Evolutionary conservation across 1,140 invertebrate genomes (phyloP).

Genomic region (Drosophila ogumai): DNA sequence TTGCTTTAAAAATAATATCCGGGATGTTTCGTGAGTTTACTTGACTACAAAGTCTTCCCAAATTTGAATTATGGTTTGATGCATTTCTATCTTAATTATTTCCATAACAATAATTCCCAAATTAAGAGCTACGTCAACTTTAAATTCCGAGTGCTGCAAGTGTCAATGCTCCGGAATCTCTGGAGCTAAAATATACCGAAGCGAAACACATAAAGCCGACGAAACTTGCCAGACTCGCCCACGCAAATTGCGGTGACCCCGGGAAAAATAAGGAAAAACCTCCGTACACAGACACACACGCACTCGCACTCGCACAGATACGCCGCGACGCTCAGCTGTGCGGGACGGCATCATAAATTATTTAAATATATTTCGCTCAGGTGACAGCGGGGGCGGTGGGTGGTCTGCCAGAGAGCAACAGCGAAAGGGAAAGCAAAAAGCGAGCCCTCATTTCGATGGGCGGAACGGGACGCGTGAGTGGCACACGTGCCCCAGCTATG

Average conservation of each 20-base stretch:
- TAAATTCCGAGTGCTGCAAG: slow-evolving; percentile 18
- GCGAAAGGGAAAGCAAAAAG: slow-evolving; percentile 48
- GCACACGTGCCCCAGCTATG: slow-evolving; percentile 57
- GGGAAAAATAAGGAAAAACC: slow-evolving; percentile 36
- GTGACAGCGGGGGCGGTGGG: slow-evolving; percentile 38
- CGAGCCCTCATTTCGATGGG: slow-evolving; percentile 43
- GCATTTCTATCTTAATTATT: not conserved
- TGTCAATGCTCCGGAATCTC: slow-evolving; percentile 40
- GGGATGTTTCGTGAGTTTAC: too few relatives aligned
- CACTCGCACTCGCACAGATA: slow-evolving; percentile 10
- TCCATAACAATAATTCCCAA: slow-evolving; percentile 18
- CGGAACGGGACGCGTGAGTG: slow-evolving; percentile 51
- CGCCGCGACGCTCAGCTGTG: slow-evolving; percentile 56
- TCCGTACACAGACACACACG: slow-evolving; percentile 16
- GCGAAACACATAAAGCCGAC: slow-evolving; percentile 10
- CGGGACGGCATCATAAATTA: slow-evolving; percentile 73
- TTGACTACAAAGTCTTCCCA: too few relatives aligned
- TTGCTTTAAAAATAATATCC: not conserved
- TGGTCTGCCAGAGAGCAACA: slow-evolving; percentile 28
- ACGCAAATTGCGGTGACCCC: slow-evolving; percentile 56
- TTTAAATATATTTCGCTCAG: slow-evolving; percentile 70
- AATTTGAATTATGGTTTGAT: not conserved
- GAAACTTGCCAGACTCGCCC: slow-evolving; percentile 66
- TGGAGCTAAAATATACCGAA: slow-evolving; percentile 1
- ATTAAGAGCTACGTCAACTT: slow-evolving; percentile 31